Conservation (phyloP, 2,113 vertebrate genomes). For the Sapayoa aenigma region DNA sequence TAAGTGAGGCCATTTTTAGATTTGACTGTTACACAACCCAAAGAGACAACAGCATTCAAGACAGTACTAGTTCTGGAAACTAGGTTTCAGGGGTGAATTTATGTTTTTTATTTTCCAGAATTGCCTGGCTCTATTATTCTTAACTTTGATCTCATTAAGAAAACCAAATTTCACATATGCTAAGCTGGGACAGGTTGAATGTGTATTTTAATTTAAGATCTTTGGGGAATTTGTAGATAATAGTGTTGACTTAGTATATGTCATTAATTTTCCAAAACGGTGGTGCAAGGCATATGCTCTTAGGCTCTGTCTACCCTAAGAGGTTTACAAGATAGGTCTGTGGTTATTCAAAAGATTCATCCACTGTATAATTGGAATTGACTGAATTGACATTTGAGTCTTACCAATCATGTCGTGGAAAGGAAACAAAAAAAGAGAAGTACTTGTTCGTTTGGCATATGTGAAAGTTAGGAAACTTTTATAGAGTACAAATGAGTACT, state of each 20-base stretch:
- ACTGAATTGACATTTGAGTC: neutral
- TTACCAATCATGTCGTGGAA: neutral
- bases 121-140: neutral
- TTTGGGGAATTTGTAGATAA: constrained; percentile 3
- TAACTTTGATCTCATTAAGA: constrained; percentile 7
- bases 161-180: constrained; percentile 20
- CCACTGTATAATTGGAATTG: neutral
- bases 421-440: neutral
- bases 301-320: neutral
- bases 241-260: constrained; percentile 22
- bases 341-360: neutral
- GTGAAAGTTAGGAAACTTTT: neutral
- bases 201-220: constrained; percentile 37
- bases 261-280: constrained; percentile 13
- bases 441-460: neutral
- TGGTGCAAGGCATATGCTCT: neutral
- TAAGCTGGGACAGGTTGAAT: neutral
- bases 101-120: constrained; percentile 20
- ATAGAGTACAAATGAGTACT: neutral
- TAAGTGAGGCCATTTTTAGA: neutral
- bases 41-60: neutral
- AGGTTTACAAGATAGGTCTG: neutral
- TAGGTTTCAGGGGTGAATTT: neutral
- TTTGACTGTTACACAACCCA: neutral
- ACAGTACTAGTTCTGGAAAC: neutral